Evolutionary conservation across 2,113 vertebrate genomes (phyloP), one percentile per base, ranked within the genome.

Genomic region (Pollachius pollachius): DNA sequence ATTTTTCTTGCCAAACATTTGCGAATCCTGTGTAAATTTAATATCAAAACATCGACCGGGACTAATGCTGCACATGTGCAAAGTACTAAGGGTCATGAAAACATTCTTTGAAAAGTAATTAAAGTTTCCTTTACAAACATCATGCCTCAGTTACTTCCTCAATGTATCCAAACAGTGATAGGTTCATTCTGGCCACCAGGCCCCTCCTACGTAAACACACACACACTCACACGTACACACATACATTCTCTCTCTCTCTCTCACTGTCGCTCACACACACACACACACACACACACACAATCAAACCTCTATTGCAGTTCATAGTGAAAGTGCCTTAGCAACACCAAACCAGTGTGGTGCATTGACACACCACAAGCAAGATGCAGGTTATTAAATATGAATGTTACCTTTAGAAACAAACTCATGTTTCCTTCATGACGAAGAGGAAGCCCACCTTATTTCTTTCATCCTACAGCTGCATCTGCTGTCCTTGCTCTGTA

Each of bases 381-480:
- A 81, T 70, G 16, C 78, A 65, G 4, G 8, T 54, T 80, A 90
- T 92, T 80, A 91, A 91, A 90, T 87, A 92, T 90, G 69, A 72
- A 91, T 89, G 87, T 63, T 65, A 79, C 61, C 78, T 84, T 80
- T 67, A 74, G 21, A 81, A 23, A 76, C 76, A 18, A 70, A 16
- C 70, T 88, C 87, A 88, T 92, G 70, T 78, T 72, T 88, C 83
- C 88, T 91, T 91, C 62, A 90, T 88, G 48, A 76, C 64, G 70
- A 70, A 76, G 82, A 78, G 69, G 74, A 81, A 78, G 84, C 80
- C 66, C 41, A 72, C 60, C 60, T 62, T 23, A 23, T 81, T 79
- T 78, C 74, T 0, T 19, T 17, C 61, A 62, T 48, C 19, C 30
- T 17, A 11, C 2, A 59, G 4, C 70, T 16, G 65, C 65, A 9